phyloP scores from a whole-genome alignment of 2,113 vertebrate genomes.

The Fulica atra region DNA sequence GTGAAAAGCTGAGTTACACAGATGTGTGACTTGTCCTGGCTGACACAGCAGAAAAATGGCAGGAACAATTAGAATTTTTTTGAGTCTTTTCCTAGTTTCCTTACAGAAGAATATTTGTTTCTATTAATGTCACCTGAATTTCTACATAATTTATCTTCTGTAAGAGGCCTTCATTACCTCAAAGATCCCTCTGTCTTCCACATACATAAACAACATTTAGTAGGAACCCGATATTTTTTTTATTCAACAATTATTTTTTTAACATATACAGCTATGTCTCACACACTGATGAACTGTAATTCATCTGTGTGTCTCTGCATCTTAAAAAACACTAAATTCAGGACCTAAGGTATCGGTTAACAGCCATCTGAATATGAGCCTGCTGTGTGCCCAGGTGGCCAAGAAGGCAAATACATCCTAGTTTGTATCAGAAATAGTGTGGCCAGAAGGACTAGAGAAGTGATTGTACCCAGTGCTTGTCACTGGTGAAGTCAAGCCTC shows the following conservation, averaged over 20 bases:
- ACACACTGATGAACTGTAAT: background rate
- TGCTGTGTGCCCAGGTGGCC: background rate
- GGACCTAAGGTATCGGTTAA: too few relatives aligned
- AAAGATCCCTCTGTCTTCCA: background rate
- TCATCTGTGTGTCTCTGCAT: background rate
- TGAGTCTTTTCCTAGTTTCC: background rate
- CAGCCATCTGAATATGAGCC: background rate
- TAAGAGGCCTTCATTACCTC: background rate
- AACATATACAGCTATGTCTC: background rate
- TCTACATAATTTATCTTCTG: background rate
- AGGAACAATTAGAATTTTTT: background rate
- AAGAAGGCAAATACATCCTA: background rate
- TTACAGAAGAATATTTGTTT: background rate
- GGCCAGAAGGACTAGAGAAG: too few relatives aligned
- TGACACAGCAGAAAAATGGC: background rate
- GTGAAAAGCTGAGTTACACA: background rate
- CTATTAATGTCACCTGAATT: background rate
- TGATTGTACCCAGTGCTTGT: rapidly evolving
- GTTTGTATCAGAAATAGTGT: background rate
- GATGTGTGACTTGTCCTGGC: background rate
- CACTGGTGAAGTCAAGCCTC: background rate
- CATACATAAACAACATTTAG: background rate
- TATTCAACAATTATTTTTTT: background rate
- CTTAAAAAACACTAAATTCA: background rate
- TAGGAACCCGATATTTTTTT: background rate